Evolutionary conservation across 35 echinoderm and acorn worm genomes (phyloP).

Genomic region (Antedon bifida): DNA sequence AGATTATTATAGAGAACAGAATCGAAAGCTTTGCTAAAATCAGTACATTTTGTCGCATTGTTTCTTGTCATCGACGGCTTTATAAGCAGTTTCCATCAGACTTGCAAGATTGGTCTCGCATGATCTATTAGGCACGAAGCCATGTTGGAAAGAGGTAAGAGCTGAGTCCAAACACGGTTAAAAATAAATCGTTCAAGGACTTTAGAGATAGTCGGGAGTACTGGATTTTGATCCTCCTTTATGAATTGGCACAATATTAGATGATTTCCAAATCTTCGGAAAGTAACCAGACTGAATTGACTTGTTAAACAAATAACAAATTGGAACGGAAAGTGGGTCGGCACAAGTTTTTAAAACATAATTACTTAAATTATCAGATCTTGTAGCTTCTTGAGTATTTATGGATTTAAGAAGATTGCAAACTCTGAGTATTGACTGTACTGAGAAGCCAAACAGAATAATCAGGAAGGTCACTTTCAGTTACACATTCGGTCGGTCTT

Average conservation of each 20-base stretch:
- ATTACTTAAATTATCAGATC: neutral
- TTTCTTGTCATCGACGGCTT: neutral
- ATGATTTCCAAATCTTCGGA: neutral
- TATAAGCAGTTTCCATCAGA: neutral
- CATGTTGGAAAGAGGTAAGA: too few species aligned
- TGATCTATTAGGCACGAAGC: too few species aligned
- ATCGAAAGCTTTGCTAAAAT: conserved; percentile 4
- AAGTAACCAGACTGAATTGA: neutral
- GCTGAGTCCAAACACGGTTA: neutral
- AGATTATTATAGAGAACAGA: neutral
- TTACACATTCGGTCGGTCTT: neutral
- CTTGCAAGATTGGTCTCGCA: too few species aligned
- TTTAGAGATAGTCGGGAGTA: neutral
- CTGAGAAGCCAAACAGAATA: neutral
- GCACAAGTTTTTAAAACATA: conserved; percentile 1
- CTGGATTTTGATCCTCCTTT: neutral
- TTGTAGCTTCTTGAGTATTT: neutral
- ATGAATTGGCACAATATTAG: conserved; percentile 12
- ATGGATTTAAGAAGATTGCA: neutral
- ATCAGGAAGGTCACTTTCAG: neutral
- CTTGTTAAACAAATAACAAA: neutral
- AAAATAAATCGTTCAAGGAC: neutral
- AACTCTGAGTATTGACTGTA: neutral
- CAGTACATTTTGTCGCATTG: neutral
- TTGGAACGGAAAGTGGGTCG: neutral